Base-by-base conservation (phyloP, 2,797 vertebrate species). In the Pelobates cultripes region DNA sequence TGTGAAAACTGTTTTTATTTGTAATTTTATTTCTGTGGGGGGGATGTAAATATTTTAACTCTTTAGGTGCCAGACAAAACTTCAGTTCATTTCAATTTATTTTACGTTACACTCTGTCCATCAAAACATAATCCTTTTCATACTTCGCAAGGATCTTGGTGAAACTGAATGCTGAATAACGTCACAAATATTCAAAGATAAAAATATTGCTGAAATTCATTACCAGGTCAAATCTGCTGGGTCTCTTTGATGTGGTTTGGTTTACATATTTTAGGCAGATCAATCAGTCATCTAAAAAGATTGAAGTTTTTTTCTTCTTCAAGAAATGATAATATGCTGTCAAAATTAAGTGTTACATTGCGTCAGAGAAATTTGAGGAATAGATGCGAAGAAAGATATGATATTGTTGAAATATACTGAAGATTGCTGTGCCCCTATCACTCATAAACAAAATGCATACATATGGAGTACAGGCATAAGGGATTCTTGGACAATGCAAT, bases 141-240 rank as follows among this genome's bases (percentile, higher is more conserved):
- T 3, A 4, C 57, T 28, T 40, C 17, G 6, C 3, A 7, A 64
- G 17, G 17, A n/a, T 64, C 28, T 3, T 7, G 17, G n/a, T 43
- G 5, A 68, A 68, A 63, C 80, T 43, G 69, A 73, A 73, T 42
- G 67, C 5, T 28, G 45, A 43, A 5, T 43, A 43, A 71, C 41
- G 0, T 5, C 41, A 40, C 75, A 84, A n/a, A 41, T 14, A 86
- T 82, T 64, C 68, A 47, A 17, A 44, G 68, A 43, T 14, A 70
- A 70, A 28, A 70, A 68, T 17, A 68, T 40, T 8, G 13, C 17
- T 51, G 47, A 42, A 68, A 3, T 8, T 3, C 8, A 42, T 45
- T 45, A 70, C 68, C 15, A n/a, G 14, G 15, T 10, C 43, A 70
- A 45, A 70, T 70, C 68, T 43, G 68, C 13, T 2, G 45, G 44